Evolutionary conservation across 2,797 vertebrate genomes (phyloP), one percentile per base, ranked within the genome.

Genomic region (Acomys russatus): DNA sequence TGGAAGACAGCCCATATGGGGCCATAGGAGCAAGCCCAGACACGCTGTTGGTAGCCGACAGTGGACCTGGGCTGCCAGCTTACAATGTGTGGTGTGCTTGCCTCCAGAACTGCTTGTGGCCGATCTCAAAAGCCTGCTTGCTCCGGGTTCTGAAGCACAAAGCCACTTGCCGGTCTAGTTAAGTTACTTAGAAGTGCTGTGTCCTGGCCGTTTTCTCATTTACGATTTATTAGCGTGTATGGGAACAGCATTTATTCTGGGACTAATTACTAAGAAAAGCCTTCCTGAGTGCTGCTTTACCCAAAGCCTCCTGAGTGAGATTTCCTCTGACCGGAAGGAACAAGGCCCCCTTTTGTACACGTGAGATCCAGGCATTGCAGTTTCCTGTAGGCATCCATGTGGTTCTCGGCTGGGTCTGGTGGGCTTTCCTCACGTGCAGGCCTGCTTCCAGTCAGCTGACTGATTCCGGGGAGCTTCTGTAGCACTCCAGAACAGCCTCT

Each of bases 201-300:
- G 20, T 63, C 6, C 3, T 85, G 63, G 44, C n/a, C 1, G 1
- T 70, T 79, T 86, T 96, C 30, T 20, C 49, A 78, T 91, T 84
- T 35, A 70, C 61, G 33, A 87, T 84, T 74, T 84, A 35, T 91
- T 91, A 85, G 33, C 54, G 9, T 25, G n/a, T 17, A 49, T 4
- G 70, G n/a, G 38, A 79, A 68, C 30, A 94, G n/a, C 90, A 38
- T 89, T 77, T 77, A 89, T 79, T 74, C 38, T 91, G 14, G 25
- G 54, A 33, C 30, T 94, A 76, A 59, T 89, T 89, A 89, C 9
- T 96, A 73, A 90, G 23, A 79, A 56, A 87, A 84, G 70, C 8
- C 70, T 61, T 49, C 68, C n/a, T 68, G 71, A 92, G 14, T 79
- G 66, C 30, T 79, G 66, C 30, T 20, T 33, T 85, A 63, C 23